Evolutionary conservation across 2,113 vertebrate genomes (phyloP), one percentile per base, ranked within the genome.

Genomic region (Hypocryptadius cinnamomeus): DNA sequence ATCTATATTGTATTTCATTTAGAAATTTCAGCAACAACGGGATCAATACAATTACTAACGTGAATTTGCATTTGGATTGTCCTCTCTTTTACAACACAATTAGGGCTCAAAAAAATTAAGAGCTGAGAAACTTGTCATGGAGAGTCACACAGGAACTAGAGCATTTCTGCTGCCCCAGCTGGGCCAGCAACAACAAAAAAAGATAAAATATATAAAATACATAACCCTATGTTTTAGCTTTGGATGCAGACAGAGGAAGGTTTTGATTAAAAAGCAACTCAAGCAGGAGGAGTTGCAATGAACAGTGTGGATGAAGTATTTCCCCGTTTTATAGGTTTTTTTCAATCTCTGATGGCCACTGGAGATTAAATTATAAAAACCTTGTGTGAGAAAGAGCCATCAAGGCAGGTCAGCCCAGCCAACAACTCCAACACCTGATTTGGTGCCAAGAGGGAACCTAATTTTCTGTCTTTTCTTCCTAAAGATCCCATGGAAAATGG

Each of bases 41-140:
- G 19, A 15, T 23, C 14, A 24, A 28, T 8, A 15, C 10, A 45
- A 77, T 22, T 27, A 19, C 15, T 27, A 19, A 44, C 0, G 0
- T 45, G 63, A 69, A 15, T 45, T 51, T 37, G 4, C 15, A 19
- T 23, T 60, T 44, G 18, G 33, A 28, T 33, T 69, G 9, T 5
- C 15, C 33, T 60, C 28, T 39, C 18, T 53, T 45, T 53, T 13
- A 53, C 15, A 86, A 16, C 39, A 60, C 22, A 60, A 8, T 22
- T 10, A 44, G 12, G 18, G 5, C 8, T 53, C 17, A 19, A 39
- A 68, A 50, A 9, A 27, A 10, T 10, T 10, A 45, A 27, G 8
- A 60, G 18, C 23, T 33, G 53, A 31, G 39, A 17, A 45, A 59
- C 4, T 45, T 77, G 10, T 27, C 9, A 15, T 19, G 53, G 33